Percentiles rank a stretch among this genome's conserved stretches.
Evolutionary conservation across 2,888 invertebrate species (phyloP).

Genomic region (Stictocephala bisonia): DNA sequence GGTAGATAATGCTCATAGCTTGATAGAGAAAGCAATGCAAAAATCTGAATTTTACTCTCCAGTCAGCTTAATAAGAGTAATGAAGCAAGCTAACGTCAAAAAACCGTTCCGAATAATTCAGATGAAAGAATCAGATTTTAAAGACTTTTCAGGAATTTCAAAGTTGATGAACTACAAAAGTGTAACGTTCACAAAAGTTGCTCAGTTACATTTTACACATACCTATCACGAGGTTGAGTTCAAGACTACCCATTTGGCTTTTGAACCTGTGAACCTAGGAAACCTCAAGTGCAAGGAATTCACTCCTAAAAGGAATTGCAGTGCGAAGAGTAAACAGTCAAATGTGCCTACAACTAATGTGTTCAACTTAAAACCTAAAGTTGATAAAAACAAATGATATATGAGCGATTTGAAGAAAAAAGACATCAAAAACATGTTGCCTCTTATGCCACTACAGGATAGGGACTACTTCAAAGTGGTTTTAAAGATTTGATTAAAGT

Average conservation of each 20-base stretch:
- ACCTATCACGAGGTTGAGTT: constrained; percentile 19
- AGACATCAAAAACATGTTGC: constrained; percentile 37
- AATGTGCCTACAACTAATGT: not conserved
- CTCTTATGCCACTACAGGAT: constrained; percentile 14
- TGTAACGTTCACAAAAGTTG: constrained; percentile 37
- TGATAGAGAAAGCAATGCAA: constrained; percentile 36
- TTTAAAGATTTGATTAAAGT: constrained; percentile 38
- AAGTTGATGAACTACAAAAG: constrained; percentile 35
- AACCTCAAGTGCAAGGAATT: constrained; percentile 6
- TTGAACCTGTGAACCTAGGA: constrained; percentile 25
- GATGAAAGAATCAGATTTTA: constrained; percentile 38
- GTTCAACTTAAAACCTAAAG: constrained; percentile 19
- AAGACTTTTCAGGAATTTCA: constrained; percentile 25
- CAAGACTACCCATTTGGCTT: constrained; percentile 27
- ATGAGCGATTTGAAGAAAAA: constrained; percentile 21
- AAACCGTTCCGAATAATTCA: constrained; percentile 27
- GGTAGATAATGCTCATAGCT: constrained; percentile 28
- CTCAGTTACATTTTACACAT: constrained; percentile 24
- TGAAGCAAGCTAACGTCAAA: constrained; percentile 25
- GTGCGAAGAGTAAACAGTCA: not conserved
- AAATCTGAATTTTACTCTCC: constrained; percentile 43
- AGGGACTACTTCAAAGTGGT: constrained; percentile 20
- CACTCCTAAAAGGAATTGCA: constrained; percentile 20
- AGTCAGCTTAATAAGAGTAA: constrained; percentile 27
- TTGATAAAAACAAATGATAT: not conserved